Evolutionary conservation across 2,797 vertebrate species (phyloP).

Genomic region (Mareca penelope): DNA sequence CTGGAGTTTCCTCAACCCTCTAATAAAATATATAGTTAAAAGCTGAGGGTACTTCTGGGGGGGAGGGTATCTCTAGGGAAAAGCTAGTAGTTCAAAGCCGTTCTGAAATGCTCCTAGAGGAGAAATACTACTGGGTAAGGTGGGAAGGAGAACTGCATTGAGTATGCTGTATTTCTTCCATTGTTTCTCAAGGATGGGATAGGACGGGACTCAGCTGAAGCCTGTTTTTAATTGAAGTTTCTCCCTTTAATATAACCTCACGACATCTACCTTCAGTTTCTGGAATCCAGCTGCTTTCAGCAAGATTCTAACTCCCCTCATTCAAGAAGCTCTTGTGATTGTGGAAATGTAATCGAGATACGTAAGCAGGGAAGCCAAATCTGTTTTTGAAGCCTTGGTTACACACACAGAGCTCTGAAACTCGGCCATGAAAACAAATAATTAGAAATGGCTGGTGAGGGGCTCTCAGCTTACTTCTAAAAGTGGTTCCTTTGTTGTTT

Average conservation of each 20-base stretch:
- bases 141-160: background rate
- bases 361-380: background rate
- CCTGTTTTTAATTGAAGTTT: background rate
- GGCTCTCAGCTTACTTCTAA: constrained; percentile 8
- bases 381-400: background rate
- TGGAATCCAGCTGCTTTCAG: background rate
- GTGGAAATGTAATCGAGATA: constrained; percentile 1
- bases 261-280: background rate
- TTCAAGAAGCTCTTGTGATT: background rate
- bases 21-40: background rate
- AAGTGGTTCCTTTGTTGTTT: constrained; percentile 42
- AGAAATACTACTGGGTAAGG: background rate
- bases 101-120: background rate
- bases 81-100: background rate
- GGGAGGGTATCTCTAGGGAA: background rate
- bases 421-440: background rate
- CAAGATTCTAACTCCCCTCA: background rate
- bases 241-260: background rate
- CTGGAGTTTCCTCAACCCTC: background rate
- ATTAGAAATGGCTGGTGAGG: background rate
- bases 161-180: background rate
- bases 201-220: background rate
- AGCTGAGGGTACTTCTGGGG: background rate
- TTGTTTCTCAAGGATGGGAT: background rate
- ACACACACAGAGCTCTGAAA: background rate